A percentile compares a stretch with the other conserved stretches of the same genome.
Evolutionary conservation across 1,140 invertebrate genomes (phyloP).

Genomic region (Zaprionus ornatus): DNA sequence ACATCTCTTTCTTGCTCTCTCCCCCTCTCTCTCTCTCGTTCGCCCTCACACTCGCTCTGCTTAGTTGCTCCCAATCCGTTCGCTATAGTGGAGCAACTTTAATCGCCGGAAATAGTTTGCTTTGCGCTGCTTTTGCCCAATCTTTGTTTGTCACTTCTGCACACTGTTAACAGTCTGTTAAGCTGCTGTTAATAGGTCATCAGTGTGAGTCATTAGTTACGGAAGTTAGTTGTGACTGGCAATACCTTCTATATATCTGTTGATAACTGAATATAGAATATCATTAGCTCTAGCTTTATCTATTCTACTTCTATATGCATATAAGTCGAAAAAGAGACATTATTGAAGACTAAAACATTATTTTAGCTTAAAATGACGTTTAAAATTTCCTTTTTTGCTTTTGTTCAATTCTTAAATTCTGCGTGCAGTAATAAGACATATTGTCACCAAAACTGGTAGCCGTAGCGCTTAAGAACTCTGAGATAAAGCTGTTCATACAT

Average conservation of each 20-base stretch:
- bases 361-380: too few species aligned
- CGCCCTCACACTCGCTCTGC: not conserved
- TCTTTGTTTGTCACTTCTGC: not conserved
- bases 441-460: not conserved
- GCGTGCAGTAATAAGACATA: not conserved
- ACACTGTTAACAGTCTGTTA: not conserved
- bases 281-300: too few species aligned
- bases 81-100: not conserved
- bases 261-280: too few species aligned
- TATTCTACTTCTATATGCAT: too few species aligned
- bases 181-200: not conserved
- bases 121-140: not conserved
- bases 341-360: too few species aligned
- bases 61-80: not conserved
- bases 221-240: not conserved
- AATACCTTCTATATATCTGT: not conserved
- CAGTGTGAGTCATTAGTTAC: not conserved
- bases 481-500: not conserved
- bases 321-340: too few species aligned
- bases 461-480: not conserved
- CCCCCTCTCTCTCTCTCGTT: not conserved
- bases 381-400: too few species aligned
- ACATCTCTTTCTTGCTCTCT: not conserved
- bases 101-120: not conserved
- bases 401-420: not conserved